Conservation (phyloP, 2,113 vertebrate species). For the Zosterops japonicus region DNA sequence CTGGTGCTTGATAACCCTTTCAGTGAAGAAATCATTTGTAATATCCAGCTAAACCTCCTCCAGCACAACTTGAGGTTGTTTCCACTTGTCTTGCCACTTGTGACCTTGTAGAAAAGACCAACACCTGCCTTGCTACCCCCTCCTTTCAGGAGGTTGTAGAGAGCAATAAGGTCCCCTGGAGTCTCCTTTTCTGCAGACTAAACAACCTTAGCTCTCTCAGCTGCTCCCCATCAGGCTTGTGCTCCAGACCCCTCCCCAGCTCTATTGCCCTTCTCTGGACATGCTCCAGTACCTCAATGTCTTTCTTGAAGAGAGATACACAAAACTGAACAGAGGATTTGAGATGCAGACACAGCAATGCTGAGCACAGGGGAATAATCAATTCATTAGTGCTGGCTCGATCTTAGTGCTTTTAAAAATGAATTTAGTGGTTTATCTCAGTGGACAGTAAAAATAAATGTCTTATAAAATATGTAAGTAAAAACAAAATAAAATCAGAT, state of each 20-base stretch:
- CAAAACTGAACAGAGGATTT: neutral
- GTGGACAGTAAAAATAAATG: neutral
- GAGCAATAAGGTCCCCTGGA: fast-evolving
- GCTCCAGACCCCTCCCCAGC: neutral
- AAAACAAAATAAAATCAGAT: neutral
- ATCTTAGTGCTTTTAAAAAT: neutral
- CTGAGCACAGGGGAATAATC: neutral
- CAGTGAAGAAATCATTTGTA: neutral
- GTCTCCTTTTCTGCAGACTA: neutral
- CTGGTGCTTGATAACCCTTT: neutral
- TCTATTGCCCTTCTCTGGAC: neutral
- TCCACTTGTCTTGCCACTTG: too few relatives aligned
- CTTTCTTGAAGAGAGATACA: neutral
- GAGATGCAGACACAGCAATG: neutral
- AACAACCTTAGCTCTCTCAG: neutral
- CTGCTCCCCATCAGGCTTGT: neutral
- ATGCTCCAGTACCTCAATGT: fast-evolving
- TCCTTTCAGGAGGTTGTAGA: neutral
- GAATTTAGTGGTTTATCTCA: neutral
- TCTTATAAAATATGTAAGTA: neutral
- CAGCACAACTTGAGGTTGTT: neutral
- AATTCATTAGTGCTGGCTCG: fast-evolving
- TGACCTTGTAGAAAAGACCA: fast-evolving
- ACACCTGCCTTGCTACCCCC: fast-evolving
- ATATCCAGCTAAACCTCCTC: neutral